Conservation (phyloP, 2,113 vertebrate species). For the Pygoscelis adeliae region DNA sequence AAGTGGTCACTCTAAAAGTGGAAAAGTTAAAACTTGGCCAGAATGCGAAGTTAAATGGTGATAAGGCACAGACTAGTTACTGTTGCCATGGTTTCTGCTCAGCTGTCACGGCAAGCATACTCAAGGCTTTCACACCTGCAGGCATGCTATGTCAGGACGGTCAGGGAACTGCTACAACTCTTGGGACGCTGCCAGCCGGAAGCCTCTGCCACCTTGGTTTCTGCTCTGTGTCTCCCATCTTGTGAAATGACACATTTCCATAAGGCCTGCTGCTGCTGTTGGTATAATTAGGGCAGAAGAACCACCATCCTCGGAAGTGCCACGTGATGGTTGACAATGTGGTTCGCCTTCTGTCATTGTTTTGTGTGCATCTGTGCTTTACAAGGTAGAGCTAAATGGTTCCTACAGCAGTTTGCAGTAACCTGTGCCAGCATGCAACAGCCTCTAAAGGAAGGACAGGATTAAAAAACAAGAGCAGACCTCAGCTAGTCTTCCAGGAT, state of each 20-base stretch:
- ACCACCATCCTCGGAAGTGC: neutral
- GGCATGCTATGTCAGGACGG: neutral
- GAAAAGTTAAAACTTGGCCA: neutral
- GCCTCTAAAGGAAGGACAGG: neutral
- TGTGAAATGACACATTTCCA: neutral
- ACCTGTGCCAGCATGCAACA: fast-evolving
- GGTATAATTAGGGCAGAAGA: neutral
- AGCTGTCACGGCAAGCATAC: neutral
- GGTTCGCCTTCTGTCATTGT: neutral
- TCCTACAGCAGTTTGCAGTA: neutral
- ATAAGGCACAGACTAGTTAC: neutral
- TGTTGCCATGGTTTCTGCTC: neutral
- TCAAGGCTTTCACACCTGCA: neutral
- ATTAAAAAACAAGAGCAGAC: neutral
- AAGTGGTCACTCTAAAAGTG: neutral
- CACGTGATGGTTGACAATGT: fast-evolving
- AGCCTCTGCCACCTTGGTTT: neutral
- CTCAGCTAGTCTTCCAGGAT: neutral
- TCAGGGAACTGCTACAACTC: neutral
- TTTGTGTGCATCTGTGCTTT: neutral
- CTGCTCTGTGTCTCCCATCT: neutral
- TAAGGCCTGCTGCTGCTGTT: neutral
- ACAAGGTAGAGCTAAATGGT: neutral
- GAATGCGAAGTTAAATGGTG: neutral
- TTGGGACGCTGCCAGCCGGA: neutral